These are phyloP conservation scores for Seira sanloemensis DNA, from an alignment of 2,888 invertebrate genomes.

Conservation along the genomic window DNA sequence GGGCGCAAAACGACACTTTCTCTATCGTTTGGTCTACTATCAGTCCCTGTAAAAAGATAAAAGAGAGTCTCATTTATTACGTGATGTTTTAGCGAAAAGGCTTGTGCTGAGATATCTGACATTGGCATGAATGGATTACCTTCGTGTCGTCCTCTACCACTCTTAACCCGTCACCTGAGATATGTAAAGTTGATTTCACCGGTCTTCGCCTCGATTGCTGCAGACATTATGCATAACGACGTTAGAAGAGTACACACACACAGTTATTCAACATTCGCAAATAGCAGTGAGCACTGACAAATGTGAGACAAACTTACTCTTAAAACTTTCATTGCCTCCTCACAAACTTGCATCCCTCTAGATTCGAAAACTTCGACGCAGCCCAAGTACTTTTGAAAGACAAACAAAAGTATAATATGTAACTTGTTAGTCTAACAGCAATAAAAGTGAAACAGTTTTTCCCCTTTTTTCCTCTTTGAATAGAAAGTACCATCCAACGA, in stretches of 20 bases:
- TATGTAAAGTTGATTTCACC: slow-evolving; percentile 91
- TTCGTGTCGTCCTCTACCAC: slow-evolving; percentile 99
- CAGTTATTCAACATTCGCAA: background rate
- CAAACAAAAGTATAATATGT: slow-evolving; percentile 55
- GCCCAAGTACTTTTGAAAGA: slow-evolving; percentile 87
- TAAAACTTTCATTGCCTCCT: slow-evolving; percentile 97
- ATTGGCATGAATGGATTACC: slow-evolving; percentile 76
- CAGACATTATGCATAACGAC: slow-evolving; percentile 74
- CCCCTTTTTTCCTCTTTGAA: background rate
- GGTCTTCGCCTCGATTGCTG: slow-evolving; percentile 92
- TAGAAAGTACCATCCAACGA: background rate
- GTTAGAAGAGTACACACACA: background rate
- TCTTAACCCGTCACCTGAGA: slow-evolving; percentile 95
- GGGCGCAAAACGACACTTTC: slow-evolving; percentile 99
- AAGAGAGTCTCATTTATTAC: background rate
- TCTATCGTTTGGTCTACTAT: slow-evolving; percentile 99
- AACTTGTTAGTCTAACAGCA: background rate
- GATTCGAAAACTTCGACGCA: slow-evolving; percentile 99
- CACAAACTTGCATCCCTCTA: slow-evolving; percentile 99
- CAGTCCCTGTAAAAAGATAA: slow-evolving; percentile 81
- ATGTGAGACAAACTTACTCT: slow-evolving; percentile 81
- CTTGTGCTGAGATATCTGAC: background rate
- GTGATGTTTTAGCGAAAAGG: background rate
- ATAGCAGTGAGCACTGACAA: background rate
- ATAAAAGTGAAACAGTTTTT: background rate